Percentiles rank a stretch among this genome's conserved stretches.
phyloP scores from a whole-genome alignment of 2,797 vertebrate species.

The Oreortyx pictus region DNA sequence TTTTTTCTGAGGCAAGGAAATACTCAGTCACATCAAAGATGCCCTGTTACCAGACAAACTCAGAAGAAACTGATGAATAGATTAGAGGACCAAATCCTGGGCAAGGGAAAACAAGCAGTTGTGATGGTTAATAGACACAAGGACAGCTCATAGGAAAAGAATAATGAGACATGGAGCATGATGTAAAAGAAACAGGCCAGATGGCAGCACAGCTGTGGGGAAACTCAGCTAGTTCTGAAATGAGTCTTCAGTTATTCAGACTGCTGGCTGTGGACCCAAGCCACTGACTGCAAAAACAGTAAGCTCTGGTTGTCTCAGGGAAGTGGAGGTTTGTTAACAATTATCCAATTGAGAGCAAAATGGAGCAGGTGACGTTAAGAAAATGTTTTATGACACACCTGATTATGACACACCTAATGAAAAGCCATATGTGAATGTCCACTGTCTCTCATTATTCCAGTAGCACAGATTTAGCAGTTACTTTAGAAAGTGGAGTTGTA shows the following conservation, averaged over 20 bases:
- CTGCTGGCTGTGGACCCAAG: background rate
- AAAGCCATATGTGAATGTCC: background rate
- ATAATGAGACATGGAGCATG: constrained; percentile 69
- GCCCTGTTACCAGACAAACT: constrained; percentile 35
- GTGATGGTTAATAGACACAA: constrained; percentile 68
- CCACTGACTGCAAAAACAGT: background rate
- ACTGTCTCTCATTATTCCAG: background rate
- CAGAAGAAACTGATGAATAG: constrained; percentile 41
- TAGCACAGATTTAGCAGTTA: background rate
- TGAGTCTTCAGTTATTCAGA: constrained; percentile 36
- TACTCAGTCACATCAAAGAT: constrained; percentile 24
- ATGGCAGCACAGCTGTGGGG: constrained; percentile 64
- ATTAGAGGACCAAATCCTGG: constrained; percentile 41
- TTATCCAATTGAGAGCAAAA: constrained; percentile 6
- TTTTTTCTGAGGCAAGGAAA: background rate
- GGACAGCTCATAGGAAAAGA: constrained; percentile 71
- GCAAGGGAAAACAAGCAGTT: constrained; percentile 70
- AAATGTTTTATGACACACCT: background rate
- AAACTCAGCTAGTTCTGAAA: constrained; percentile 59
- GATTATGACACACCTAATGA: background rate
- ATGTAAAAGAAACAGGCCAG: constrained; percentile 69
- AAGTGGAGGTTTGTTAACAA: constrained; percentile 38
- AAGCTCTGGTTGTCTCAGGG: constrained; percentile 22
- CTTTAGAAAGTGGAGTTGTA: background rate
- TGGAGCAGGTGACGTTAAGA: constrained; percentile 30